Conservation (phyloP, 2,888 invertebrate genomes). For the Caenorhabditis panamensis region DNA sequence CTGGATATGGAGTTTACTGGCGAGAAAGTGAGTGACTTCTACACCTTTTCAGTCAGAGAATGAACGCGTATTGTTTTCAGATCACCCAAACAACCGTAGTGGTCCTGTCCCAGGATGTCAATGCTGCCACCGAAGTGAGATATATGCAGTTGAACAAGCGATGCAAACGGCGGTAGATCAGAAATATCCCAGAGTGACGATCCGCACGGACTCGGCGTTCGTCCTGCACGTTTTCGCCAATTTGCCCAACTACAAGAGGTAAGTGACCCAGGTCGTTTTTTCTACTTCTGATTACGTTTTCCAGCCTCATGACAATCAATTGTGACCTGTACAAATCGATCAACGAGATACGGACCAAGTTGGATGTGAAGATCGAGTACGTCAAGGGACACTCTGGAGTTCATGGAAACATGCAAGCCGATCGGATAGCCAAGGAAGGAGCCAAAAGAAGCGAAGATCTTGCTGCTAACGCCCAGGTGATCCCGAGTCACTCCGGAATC, state of each 20-base stretch:
- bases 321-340: neutral
- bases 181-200: neutral
- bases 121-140: too few relatives aligned
- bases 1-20: too few relatives aligned
- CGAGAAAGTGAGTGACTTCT: too few relatives aligned
- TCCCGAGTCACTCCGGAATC: neutral
- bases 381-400: too few relatives aligned
- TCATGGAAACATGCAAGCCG: too few relatives aligned
- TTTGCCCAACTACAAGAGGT: neutral
- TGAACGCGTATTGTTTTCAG: too few relatives aligned
- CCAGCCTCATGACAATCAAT: neutral
- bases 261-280: neutral
- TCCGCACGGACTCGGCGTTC: neutral
- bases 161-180: neutral
- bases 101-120: too few relatives aligned
- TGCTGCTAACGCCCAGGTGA: neutral
- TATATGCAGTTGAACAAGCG: too few relatives aligned
- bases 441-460: too few relatives aligned
- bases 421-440: too few relatives aligned
- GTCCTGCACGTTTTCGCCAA: neutral
- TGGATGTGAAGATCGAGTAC: neutral
- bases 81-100: too few relatives aligned
- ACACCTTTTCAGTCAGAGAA: too few relatives aligned
- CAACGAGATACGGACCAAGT: neutral
- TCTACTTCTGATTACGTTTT: neutral